These are phyloP conservation scores for Crenuchus spilurus DNA, from an alignment of 2,797 vertebrate genomes.

Conservation along the genomic window DNA sequence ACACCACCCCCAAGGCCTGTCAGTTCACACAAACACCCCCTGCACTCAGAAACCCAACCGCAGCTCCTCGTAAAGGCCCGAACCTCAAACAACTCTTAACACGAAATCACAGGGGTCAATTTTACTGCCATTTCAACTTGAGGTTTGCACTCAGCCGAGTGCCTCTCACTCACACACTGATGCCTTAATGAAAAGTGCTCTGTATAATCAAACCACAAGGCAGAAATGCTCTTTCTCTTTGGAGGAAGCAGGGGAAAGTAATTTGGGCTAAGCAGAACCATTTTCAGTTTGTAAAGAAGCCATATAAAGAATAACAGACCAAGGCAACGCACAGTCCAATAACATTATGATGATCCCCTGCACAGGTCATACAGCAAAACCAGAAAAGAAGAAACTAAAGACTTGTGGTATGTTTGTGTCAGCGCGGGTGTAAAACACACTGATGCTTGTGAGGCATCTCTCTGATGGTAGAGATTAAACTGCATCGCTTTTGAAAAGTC, in stretches of 20 bases:
- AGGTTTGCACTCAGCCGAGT: slow-evolving; percentile 62
- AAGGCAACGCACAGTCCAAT: slow-evolving; percentile 6
- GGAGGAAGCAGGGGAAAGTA: neutral
- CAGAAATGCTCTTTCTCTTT: slow-evolving; percentile 62
- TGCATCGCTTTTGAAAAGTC: too few species aligned
- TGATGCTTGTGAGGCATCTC: too few species aligned
- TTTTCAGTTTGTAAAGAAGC: slow-evolving; percentile 24
- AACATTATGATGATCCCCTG: slow-evolving; percentile 15
- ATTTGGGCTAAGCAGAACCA: neutral
- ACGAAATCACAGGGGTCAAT: slow-evolving; percentile 59
- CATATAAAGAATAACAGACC: slow-evolving; percentile 24
- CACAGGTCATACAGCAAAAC: slow-evolving; percentile 1
- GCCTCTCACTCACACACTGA: slow-evolving; percentile 59
- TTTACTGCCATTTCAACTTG: slow-evolving; percentile 69
- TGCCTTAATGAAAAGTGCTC: slow-evolving; percentile 63
- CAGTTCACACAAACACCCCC: slow-evolving; percentile 59
- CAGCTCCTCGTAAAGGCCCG: slow-evolving; percentile 39
- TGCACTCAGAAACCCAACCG: slow-evolving; percentile 13
- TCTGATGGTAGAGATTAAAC: too few species aligned
- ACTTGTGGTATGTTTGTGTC: too few species aligned
- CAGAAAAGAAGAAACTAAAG: neutral
- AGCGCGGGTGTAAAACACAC: too few species aligned
- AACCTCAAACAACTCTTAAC: slow-evolving; percentile 74
- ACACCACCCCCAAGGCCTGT: slow-evolving; percentile 48
- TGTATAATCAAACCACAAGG: slow-evolving; percentile 59